phyloP scores from a whole-genome alignment of 2,888 invertebrate genomes.

The Clanis bilineata region DNA sequence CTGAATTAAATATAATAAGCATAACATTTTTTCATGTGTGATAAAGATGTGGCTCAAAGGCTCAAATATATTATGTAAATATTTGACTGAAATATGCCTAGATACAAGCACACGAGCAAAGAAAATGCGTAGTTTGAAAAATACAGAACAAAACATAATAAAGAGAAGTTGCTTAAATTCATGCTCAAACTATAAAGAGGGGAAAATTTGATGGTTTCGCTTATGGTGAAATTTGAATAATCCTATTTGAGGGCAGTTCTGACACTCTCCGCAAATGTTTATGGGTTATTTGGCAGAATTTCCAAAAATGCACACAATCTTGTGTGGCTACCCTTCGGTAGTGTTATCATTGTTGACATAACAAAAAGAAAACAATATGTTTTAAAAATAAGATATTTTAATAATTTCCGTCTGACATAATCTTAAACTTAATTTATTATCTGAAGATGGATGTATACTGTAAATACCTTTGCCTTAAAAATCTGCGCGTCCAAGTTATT shows the following conservation, averaged over 20 bases:
- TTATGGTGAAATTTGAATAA: conserved; percentile 6
- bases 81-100: too few species aligned
- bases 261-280: not conserved
- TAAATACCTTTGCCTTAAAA: not conserved
- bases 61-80: too few species aligned
- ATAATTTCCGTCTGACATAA: not conserved
- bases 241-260: not conserved
- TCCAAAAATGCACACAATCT: not conserved
- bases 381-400: too few species aligned
- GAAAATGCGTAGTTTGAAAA: not conserved
- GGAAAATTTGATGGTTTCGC: not conserved
- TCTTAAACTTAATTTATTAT: not conserved
- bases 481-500: not conserved
- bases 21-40: too few species aligned
- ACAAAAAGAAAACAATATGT: too few species aligned
- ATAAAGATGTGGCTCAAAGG: too few species aligned
- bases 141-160: not conserved
- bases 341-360: too few species aligned
- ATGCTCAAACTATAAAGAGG: too few species aligned
- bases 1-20: too few species aligned
- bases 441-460: not conserved
- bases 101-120: not conserved
- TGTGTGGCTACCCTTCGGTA: not conserved
- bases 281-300: not conserved
- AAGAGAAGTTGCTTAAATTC: not conserved